Evolutionary conservation across 2,113 vertebrate genomes (phyloP).

Genomic region (Aspiorhynchus laticeps): DNA sequence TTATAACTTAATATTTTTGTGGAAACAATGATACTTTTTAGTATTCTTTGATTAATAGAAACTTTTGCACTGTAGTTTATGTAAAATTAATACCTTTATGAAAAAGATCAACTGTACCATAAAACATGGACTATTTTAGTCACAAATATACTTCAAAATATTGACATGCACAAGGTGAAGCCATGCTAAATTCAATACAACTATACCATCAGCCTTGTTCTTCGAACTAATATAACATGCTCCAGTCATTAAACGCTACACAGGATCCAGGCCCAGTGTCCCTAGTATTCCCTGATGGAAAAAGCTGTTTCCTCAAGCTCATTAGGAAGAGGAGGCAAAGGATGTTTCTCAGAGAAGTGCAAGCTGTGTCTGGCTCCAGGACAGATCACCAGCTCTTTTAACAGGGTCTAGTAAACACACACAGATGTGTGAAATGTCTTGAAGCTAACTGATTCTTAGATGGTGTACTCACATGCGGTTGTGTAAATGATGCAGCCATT

Average conservation of each 20-base stretch:
- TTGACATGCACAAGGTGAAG: neutral
- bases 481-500: neutral
- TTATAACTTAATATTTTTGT: neutral
- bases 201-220: neutral
- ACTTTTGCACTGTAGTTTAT: neutral
- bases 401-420: constrained; percentile 59
- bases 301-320: constrained; percentile 48
- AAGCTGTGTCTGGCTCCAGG: constrained; percentile 18
- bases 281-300: constrained; percentile 37
- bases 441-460: constrained; percentile 33
- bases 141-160: neutral
- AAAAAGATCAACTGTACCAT: neutral
- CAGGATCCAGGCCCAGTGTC: neutral
- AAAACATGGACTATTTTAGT: neutral
- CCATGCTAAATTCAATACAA: neutral
- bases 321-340: constrained; percentile 52
- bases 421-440: constrained; percentile 62
- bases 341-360: constrained; percentile 28
- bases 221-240: constrained; percentile 3
- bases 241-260: constrained; percentile 34
- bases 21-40: neutral
- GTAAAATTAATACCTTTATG: neutral
- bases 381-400: constrained; percentile 38
- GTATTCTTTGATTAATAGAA: neutral
- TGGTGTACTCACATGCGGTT: neutral